Percentiles rank a stretch among this genome's conserved stretches.
phyloP scores from a whole-genome alignment of 2,888 invertebrate genomes.

The Torymus texanus region DNA sequence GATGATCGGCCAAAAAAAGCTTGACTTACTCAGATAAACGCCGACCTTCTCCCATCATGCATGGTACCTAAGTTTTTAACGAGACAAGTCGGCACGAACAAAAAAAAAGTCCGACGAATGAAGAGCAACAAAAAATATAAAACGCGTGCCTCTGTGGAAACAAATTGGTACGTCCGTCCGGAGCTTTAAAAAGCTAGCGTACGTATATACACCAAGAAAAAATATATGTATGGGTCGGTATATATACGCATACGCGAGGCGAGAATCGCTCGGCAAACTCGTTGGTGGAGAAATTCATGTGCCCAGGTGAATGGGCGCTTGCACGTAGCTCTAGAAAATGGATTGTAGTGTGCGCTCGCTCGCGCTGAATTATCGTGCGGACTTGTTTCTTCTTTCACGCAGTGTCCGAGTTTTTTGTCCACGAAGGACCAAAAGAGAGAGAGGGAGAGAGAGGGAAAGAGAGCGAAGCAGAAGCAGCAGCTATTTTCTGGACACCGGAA shows the following conservation, averaged over 20 bases:
- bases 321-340: slow-evolving; percentile 43
- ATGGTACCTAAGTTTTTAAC: slow-evolving; percentile 30
- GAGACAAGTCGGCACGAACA: not conserved
- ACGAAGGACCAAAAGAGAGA: slow-evolving; percentile 2
- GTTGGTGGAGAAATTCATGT: slow-evolving; percentile 52
- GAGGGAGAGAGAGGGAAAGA: not conserved
- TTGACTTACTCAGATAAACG: too few species aligned
- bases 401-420: slow-evolving; percentile 31
- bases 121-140: slow-evolving; percentile 12
- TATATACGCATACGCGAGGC: slow-evolving; percentile 52
- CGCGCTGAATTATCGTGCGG: slow-evolving; percentile 63
- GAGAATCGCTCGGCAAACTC: slow-evolving; percentile 50
- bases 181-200: slow-evolving; percentile 42
- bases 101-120: too few species aligned
- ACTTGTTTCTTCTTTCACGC: slow-evolving; percentile 62
- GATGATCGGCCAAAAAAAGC: too few species aligned
- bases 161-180: slow-evolving; percentile 40
- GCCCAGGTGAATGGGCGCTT: slow-evolving; percentile 40
- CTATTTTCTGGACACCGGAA: slow-evolving; percentile 47
- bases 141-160: slow-evolving; percentile 16
- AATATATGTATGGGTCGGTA: not conserved
- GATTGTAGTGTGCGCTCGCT: slow-evolving; percentile 13
- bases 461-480: slow-evolving; percentile 1
- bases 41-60: not conserved
- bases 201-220: not conserved